These are phyloP conservation scores for Euzophera pinguis DNA, from an alignment of 2,888 invertebrate genomes.

Conservation along the genomic window DNA sequence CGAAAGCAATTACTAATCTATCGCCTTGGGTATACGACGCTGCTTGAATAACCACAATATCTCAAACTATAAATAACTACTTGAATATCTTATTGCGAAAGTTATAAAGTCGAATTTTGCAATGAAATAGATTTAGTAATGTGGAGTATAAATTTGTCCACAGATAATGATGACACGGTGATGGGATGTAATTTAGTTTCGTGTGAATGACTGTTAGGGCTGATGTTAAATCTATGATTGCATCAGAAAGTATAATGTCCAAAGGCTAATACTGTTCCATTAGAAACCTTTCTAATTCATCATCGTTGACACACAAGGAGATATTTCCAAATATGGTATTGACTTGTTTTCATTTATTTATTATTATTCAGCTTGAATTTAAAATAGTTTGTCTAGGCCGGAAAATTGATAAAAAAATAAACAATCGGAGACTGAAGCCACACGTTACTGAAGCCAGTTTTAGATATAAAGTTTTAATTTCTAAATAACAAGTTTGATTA, in stretches of 20 bases:
- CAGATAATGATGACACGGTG: slow-evolving; percentile 8
- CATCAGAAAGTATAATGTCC: slow-evolving; percentile 3
- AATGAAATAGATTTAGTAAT: background rate
- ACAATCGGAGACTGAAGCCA: too few species aligned
- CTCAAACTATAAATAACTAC: background rate
- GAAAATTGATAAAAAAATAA: too few species aligned
- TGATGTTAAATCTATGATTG: slow-evolving; percentile 8
- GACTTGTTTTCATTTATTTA: too few species aligned
- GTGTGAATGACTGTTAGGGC: slow-evolving; percentile 7
- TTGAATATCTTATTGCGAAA: background rate
- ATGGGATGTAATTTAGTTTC: slow-evolving; percentile 13
- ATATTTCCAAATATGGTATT: too few species aligned
- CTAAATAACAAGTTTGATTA: too few species aligned
- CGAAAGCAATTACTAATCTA: slow-evolving; percentile 11
- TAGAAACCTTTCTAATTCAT: slow-evolving; percentile 7
- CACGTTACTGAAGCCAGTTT: too few species aligned
- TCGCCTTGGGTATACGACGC: slow-evolving; percentile 17
- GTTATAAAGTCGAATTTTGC: slow-evolving; percentile 1
- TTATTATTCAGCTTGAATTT: too few species aligned
- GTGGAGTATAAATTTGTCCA: slow-evolving; percentile 4
- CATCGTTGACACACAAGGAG: too few species aligned
- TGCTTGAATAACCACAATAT: background rate
- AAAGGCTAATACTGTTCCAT: slow-evolving; percentile 14
- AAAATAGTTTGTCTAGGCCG: too few species aligned
- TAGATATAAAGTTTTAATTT: too few species aligned